phyloP scores from a whole-genome alignment of 2,888 invertebrate genomes.

The Crepidodera aurea region DNA sequence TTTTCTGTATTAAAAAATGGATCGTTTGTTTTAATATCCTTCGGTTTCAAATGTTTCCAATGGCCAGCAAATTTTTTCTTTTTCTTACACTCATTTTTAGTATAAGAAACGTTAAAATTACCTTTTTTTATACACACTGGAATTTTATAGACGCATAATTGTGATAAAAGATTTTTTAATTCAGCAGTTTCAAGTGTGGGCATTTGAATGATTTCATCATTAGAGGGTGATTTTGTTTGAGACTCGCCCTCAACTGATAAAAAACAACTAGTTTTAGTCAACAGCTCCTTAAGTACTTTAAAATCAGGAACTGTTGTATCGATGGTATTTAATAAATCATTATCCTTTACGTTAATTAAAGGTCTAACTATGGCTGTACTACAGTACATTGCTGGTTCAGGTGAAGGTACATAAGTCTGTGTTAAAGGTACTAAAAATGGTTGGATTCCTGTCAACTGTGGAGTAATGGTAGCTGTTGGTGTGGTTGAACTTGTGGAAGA shows the following conservation, averaged over 20 bases:
- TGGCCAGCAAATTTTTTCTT: background rate
- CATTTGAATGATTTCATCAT: background rate
- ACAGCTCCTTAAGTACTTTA: constrained; percentile 5
- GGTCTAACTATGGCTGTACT: constrained; percentile 1
- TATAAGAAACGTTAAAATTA: background rate
- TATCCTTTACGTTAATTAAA: background rate
- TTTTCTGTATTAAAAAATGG: background rate
- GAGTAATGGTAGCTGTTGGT: too few species aligned
- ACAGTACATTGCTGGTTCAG: background rate
- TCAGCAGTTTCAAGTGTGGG: background rate
- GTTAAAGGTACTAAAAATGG: too few species aligned
- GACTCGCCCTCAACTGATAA: background rate
- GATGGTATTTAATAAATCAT: background rate
- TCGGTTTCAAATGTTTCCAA: background rate
- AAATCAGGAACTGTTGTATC: background rate
- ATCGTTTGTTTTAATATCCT: background rate
- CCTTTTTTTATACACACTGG: constrained; percentile 1
- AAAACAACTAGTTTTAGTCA: background rate
- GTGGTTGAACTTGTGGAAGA: too few species aligned
- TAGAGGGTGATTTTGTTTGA: background rate
- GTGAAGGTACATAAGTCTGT: too few species aligned
- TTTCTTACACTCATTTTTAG: background rate
- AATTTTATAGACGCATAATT: constrained; percentile 3
- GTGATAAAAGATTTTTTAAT: background rate
- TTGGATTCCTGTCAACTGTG: too few species aligned